Conservation (phyloP, 2,797 vertebrate species). For the Hipposideros larvatus region DNA sequence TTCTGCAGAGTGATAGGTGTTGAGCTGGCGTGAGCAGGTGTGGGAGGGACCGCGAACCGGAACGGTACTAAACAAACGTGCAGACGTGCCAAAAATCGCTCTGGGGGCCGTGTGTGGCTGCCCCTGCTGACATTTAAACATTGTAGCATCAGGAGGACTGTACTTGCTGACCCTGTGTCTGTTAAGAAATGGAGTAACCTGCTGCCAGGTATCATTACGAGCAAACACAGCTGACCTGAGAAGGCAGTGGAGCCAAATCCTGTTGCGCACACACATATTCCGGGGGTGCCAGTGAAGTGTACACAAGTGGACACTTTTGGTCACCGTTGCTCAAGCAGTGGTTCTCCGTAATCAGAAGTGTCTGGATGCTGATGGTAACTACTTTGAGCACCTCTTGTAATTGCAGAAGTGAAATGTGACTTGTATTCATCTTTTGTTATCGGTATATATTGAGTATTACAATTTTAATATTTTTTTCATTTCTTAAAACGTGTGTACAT, state of each 20-base stretch:
- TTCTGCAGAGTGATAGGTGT: neutral
- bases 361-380: too few relatives aligned
- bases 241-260: neutral
- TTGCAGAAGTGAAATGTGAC: too few relatives aligned
- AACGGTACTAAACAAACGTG: neutral
- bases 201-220: neutral
- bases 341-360: too few relatives aligned
- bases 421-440: too few relatives aligned
- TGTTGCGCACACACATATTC: too few relatives aligned
- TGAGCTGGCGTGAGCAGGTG: rapidly evolving
- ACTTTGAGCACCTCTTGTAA: too few relatives aligned
- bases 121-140: rapidly evolving
- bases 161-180: neutral
- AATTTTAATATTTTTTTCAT: too few relatives aligned
- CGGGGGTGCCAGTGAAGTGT: too few relatives aligned
- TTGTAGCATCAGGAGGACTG: rapidly evolving
- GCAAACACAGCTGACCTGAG: rapidly evolving
- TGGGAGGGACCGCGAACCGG: rapidly evolving
- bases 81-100: rapidly evolving
- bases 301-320: too few relatives aligned
- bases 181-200: neutral
- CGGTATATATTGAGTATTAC: too few relatives aligned
- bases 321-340: too few relatives aligned
- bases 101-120: neutral
- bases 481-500: too few relatives aligned